These are phyloP conservation scores for Cervus canadensis DNA, from an alignment of 2,113 vertebrate species.

Conservation along the genomic window DNA sequence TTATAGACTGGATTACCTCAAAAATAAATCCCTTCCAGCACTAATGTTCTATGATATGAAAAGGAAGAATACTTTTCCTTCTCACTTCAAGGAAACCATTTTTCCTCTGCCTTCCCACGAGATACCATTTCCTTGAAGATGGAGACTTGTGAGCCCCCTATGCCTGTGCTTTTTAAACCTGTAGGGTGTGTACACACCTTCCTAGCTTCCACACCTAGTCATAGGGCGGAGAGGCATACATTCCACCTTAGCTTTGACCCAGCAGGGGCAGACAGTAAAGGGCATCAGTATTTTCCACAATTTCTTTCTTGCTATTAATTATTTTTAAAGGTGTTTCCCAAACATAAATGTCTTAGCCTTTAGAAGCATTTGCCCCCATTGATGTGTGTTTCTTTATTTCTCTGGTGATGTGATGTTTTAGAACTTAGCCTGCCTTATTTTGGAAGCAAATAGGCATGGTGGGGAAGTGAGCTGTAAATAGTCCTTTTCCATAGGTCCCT, in stretches of 20 bases:
- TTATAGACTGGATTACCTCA: neutral
- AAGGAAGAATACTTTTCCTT: neutral
- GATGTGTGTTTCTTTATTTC: neutral
- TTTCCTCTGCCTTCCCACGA: neutral
- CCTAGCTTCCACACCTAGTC: neutral
- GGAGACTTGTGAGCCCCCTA: accelerated
- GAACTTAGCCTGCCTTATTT: neutral
- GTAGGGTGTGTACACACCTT: accelerated
- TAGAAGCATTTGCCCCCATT: neutral
- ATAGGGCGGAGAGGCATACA: neutral
- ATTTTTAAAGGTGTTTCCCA: neutral
- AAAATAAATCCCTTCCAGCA: neutral
- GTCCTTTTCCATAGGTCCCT: neutral
- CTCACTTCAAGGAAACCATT: neutral
- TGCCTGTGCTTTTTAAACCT: neutral
- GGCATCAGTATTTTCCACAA: neutral
- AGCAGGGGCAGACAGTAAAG: neutral
- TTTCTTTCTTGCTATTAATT: neutral
- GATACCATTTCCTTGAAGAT: neutral
- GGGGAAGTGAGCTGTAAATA: neutral
- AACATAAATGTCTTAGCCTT: neutral
- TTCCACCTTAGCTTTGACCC: neutral
- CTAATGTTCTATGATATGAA: neutral
- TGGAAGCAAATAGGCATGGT: neutral
- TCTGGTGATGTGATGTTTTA: neutral